Evolutionary conservation across 1,140 invertebrate species (phyloP), one percentile per base, ranked within the genome.

Genomic region (Coelopa frigida): DNA sequence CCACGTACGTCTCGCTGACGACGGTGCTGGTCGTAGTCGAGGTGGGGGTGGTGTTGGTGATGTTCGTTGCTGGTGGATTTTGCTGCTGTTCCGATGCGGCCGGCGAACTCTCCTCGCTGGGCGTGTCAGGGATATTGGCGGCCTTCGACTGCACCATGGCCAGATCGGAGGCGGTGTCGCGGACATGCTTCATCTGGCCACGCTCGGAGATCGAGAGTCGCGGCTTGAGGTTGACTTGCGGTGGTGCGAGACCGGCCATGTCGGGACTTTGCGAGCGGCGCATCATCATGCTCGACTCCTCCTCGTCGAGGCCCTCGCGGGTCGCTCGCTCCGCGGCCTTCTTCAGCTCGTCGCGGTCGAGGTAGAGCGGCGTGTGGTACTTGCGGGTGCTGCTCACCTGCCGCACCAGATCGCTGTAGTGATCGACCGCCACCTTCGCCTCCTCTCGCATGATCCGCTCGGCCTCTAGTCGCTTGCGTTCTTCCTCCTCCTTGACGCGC

Each of bases 331-430:
- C 75, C 4, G 78, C 77, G 4, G 76, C 75, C 33, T 75, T 72
- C 54, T 80, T 80, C 40, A 83, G 62, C 44, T 82, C 78, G 44
- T 82, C 79, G 12, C 76, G 78, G 53, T 78, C 77, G 12, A 80
- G 65, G 55, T 80, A 82, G 22, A 80, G 61, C 4, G 74, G 75
- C 7, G 71, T 69, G 7, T 68, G 59, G 4, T 76, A 61, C 52
- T 72, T 78, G 53, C 76, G 79, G 18, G 71, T 59, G 26, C 54
- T 70, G 23, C 78, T 77, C 42, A 80, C 80, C 63, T 82, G 80
- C 48, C 78, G 79, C 2, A 89, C 83, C 44, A 90, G 81, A 59
- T 86, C 85, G 15, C 82, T 83, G 51, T 90, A 90, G 59, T 87
- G 83, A 70, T 85, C 83, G 14, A 85, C 80, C 0, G 85, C 77